Evolutionary conservation across 2,888 invertebrate species (phyloP), one percentile per base, ranked within the genome.

Genomic region (Salticus scenicus): DNA sequence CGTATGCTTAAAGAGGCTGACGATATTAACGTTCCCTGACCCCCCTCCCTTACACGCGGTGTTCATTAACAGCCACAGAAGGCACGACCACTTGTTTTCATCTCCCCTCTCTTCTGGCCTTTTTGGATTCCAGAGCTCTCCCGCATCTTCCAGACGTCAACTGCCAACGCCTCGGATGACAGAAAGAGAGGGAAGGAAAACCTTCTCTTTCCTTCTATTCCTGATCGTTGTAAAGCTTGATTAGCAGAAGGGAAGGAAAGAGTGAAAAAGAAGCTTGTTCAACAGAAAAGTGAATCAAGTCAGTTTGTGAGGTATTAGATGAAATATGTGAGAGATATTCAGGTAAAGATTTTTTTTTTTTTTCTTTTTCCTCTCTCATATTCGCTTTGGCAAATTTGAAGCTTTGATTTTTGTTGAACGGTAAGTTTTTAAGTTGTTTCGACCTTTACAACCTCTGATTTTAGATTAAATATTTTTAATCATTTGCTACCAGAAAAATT

Each of bases 51-150:
- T 42, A 33, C 70, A n/a, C 80, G 70, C 10, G 75, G 81, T 82
- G 75, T 82, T 82, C 81, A 82, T 82, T 82, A 82, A 82, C 81
- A 82, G 81, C 75, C 81, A 20, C 83, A 83, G 76, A 77, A 84
- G 73, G 73, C 84, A 73, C 51, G 84, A 84, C 84, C 77, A 84
- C 73, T 78, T 78, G 77, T 84, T 74, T 74, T 74, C 51, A 37
- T 72, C 76, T n/a, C 47, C 42, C 70, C 70, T 42, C 67, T 75
- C 47, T 64, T 47, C 83, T 75, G 64, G 24, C 77, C 77, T 84
- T 84, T 73, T 78, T 72, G 77, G 72, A 72, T 75, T 63, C 77
- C 73, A 73, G 37, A 24, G 57, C 57, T 57, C 77, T 33, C 57
- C 28, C 33, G 31, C 80, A 67, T 80, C 80, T 80, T 80, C 73